A percentile compares a stretch with the other conserved stretches of the same genome.
Evolutionary conservation across 2,888 invertebrate genomes (phyloP).

Genomic region (Leptinotarsa tumamoca): DNA sequence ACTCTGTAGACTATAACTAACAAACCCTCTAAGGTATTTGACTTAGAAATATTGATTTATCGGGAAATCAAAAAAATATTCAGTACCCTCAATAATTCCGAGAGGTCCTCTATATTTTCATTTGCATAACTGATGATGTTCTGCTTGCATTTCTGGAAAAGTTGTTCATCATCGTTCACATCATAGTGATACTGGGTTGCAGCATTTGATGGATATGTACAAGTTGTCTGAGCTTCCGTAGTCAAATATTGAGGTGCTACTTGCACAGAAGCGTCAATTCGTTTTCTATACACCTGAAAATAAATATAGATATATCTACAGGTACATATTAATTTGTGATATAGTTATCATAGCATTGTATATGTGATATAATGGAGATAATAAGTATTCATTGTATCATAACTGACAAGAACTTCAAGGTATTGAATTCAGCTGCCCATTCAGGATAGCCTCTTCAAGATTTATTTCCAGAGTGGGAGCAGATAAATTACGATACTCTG

Average conservation of each 20-base stretch:
- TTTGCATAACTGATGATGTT: slow-evolving; percentile 45
- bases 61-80: neutral
- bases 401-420: too few species aligned
- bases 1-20: too few species aligned
- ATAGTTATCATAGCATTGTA: too few species aligned
- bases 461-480: too few species aligned
- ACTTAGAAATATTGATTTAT: too few species aligned
- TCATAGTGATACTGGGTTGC: slow-evolving; percentile 76
- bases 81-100: slow-evolving; percentile 51
- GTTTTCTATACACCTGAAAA: slow-evolving; percentile 62
- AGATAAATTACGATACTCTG: too few species aligned
- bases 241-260: slow-evolving; percentile 67
- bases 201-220: slow-evolving; percentile 76
- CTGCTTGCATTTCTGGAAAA: slow-evolving; percentile 39
- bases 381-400: neutral
- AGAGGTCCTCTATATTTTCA: slow-evolving; percentile 49
- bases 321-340: neutral
- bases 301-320: neutral
- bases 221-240: slow-evolving; percentile 75
- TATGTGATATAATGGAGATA: neutral
- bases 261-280: slow-evolving; percentile 73
- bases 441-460: too few species aligned
- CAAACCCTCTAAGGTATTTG: too few species aligned
- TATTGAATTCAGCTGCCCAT: too few species aligned
- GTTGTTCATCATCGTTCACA: slow-evolving; percentile 47